Percentiles rank a stretch among this genome's conserved stretches.
phyloP scores from a whole-genome alignment of 2,888 invertebrate species.

The Rhagophthalmus giganteus region DNA sequence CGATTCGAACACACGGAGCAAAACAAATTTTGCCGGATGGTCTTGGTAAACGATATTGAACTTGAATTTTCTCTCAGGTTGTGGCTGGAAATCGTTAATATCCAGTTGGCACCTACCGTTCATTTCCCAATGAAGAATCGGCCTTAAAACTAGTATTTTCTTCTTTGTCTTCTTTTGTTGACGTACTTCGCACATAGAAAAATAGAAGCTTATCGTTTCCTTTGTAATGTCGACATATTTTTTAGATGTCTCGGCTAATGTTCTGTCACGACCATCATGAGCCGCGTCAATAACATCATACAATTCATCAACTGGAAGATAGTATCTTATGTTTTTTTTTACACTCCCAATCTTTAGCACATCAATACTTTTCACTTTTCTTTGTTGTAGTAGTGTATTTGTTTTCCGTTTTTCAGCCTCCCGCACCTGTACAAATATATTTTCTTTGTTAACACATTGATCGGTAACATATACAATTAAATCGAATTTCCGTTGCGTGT shows the following conservation, averaged over 20 bases:
- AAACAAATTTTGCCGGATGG: background rate
- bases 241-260: conserved; percentile 10
- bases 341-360: background rate
- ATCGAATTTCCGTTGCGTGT: no score
- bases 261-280: conserved; percentile 40
- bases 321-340: conserved; percentile 21
- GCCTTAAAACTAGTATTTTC: conserved; percentile 31
- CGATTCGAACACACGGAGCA: background rate
- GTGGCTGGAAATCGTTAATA: conserved; percentile 45
- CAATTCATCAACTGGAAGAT: conserved; percentile 31
- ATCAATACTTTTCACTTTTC: background rate
- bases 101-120: conserved; percentile 46
- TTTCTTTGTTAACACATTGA: conserved; percentile 1
- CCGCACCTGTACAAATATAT: conserved; percentile 1
- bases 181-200: conserved; percentile 6
- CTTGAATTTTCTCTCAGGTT: background rate
- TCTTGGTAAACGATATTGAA: background rate
- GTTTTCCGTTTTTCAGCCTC: conserved; percentile 1
- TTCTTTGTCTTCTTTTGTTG: conserved; percentile 10
- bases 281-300: conserved; percentile 38
- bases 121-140: conserved; percentile 20
- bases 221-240: conserved; percentile 21
- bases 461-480: no score
- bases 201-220: conserved; percentile 8
- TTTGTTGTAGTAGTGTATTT: conserved; percentile 1